Evolutionary conservation across 1,140 invertebrate genomes (phyloP), one percentile per base, ranked within the genome.

Genomic region (Colletes gigas): DNA sequence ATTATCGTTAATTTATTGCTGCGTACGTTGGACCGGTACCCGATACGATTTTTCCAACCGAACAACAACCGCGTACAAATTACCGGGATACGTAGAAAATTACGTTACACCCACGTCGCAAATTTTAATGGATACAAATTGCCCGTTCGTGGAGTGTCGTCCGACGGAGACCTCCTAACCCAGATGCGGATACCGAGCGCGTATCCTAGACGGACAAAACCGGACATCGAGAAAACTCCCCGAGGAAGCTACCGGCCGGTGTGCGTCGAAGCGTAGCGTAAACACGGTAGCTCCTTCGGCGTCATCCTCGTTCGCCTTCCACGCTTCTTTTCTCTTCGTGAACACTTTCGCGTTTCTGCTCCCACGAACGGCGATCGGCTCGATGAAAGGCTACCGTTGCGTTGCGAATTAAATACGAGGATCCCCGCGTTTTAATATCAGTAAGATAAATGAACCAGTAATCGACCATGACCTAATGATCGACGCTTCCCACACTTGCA

Each of bases 341-440:
- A 60, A 82, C 79, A 78, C 84, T 82, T 85, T 82, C 80, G 81
- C 75, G 57, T 41, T 30, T 19, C 5, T 15, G 65, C 71, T 85
- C 71, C 79, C 74, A 54, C 52, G 66, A 54, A 54, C 62, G 39
- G 21, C 14, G n/a, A 52, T 68, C 78, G n/a, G 39, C 47, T 15
- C 10, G 59, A 19, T 75, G 59, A 52, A 55, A 62, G 21, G 14
- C 60, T 50, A 30, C 15, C 21, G 50, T 47, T 47, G 44, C 44
- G 44, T 47, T 6, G 44, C 6, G 44, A 47, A 47, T 47, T 47
- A 47, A 47, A 47, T 47, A 47, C 6, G 44, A 9, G 9, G 44
- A 47, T 9, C 44, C 44, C 9, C 2, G 44, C 44, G 44, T 9
- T 47, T 47, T 47, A 6, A 47, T 8, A 8, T 47, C 9, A 47